A percentile compares a stretch with the other conserved stretches of the same genome.
phyloP scores from a whole-genome alignment of 2,113 vertebrate species.

The Corydoras sp. region DNA sequence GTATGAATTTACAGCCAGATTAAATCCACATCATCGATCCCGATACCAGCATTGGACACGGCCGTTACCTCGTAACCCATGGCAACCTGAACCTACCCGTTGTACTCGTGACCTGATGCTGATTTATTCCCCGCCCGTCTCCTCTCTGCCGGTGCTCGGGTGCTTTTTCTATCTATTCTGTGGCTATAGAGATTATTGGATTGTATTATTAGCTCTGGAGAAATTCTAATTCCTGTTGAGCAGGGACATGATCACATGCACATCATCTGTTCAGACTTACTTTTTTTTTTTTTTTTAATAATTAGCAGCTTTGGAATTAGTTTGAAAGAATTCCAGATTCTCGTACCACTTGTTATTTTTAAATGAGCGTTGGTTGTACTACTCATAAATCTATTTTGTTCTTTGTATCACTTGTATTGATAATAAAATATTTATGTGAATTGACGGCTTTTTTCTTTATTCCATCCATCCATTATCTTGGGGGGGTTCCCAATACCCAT shows the following conservation, averaged over 20 bases:
- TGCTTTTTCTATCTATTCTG: constrained; percentile 14
- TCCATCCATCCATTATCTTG: too few relatives aligned
- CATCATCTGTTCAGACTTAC: constrained; percentile 29
- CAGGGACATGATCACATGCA: constrained; percentile 39
- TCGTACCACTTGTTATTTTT: neutral
- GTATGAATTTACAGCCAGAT: neutral
- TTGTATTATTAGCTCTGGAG: constrained; percentile 25
- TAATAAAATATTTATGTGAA: constrained; percentile 47
- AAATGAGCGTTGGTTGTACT: neutral
- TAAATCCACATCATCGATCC: neutral
- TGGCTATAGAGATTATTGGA: constrained; percentile 35
- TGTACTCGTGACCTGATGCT: constrained; percentile 1
- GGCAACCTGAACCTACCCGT: too few relatives aligned
- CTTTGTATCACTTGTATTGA: constrained; percentile 43
- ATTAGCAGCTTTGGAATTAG: constrained; percentile 11
- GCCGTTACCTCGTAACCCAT: neutral
- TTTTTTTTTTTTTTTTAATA: constrained; percentile 12
- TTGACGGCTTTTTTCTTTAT: neutral
- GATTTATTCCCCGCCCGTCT: constrained; percentile 31
- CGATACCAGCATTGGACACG: too few relatives aligned
- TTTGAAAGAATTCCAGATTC: neutral
- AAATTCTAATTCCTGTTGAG: constrained; percentile 43
- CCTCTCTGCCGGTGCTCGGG: constrained; percentile 12
- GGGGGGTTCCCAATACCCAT: too few relatives aligned
- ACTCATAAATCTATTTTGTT: constrained; percentile 36